Evolutionary conservation across 92 coral and sea anemone genomes (phyloP).

Genomic region (Porites divaricata): DNA sequence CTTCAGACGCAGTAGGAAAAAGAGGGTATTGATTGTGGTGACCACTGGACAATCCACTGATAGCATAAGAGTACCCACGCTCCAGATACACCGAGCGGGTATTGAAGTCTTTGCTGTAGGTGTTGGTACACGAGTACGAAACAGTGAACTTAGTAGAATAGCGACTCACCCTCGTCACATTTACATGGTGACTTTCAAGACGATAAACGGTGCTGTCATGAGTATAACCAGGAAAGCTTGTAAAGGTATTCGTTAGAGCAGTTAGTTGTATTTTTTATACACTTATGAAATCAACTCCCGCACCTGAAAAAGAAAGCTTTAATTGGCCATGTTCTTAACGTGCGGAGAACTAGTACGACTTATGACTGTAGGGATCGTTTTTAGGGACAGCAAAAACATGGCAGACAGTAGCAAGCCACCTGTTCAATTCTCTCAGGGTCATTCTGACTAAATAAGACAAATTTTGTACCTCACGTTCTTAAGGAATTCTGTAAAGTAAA

Average conservation of each 20-base stretch:
- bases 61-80: constrained; percentile 61
- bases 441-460: no score
- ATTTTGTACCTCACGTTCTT: no score
- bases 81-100: constrained; percentile 59
- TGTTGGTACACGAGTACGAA: constrained; percentile 45
- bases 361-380: no score
- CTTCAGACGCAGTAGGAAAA: constrained; percentile 44
- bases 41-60: constrained; percentile 72
- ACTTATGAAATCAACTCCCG: neutral
- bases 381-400: no score
- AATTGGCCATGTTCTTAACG: no score
- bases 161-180: constrained; percentile 71
- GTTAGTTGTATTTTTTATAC: neutral
- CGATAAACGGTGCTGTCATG: constrained; percentile 54
- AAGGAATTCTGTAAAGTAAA: no score
- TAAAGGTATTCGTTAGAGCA: constrained; percentile 47
- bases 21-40: constrained; percentile 49
- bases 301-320: no score
- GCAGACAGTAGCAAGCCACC: no score
- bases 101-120: constrained; percentile 79
- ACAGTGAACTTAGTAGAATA: constrained; percentile 64
- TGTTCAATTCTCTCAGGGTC: no score
- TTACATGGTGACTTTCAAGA: constrained; percentile 59
- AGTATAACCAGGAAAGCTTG: constrained; percentile 69
- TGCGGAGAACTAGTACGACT: no score